Percentiles rank a stretch among this genome's conserved stretches.
phyloP scores from a whole-genome alignment of 2,888 invertebrate species.

The Sminthurinus aureus region DNA sequence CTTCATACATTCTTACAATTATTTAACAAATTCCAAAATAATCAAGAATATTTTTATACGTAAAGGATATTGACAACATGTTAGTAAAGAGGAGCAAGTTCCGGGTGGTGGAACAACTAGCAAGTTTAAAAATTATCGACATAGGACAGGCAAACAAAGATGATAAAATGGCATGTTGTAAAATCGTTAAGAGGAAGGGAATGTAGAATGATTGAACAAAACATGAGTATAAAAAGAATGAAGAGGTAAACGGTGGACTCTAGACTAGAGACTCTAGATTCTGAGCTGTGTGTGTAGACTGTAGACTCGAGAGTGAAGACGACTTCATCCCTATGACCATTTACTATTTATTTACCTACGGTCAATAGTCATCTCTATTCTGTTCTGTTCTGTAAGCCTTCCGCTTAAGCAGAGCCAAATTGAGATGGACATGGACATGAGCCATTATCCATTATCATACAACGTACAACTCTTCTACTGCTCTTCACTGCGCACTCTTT shows the following conservation, averaged over 20 bases:
- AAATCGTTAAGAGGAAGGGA: slow-evolving; percentile 46
- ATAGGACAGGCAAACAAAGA: slow-evolving; percentile 28
- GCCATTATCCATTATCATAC: slow-evolving; percentile 25
- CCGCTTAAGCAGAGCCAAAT: slow-evolving; percentile 24
- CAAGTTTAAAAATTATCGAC: slow-evolving; percentile 10
- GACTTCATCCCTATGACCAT: background rate
- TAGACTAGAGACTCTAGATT: too few relatives aligned
- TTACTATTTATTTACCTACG: background rate
- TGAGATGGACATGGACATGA: slow-evolving; percentile 28
- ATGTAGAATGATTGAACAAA: slow-evolving; percentile 3
- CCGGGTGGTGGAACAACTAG: background rate
- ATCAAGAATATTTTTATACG: too few relatives aligned
- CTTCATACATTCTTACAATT: too few relatives aligned
- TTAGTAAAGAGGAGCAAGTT: background rate
- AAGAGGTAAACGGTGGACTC: slow-evolving; percentile 19
- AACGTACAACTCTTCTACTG: slow-evolving; percentile 7
- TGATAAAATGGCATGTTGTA: slow-evolving; percentile 54
- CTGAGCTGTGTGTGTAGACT: too few relatives aligned
- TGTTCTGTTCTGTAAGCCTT: slow-evolving; percentile 9
- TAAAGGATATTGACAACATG: background rate
- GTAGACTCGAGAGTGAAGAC: background rate
- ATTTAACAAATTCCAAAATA: too few relatives aligned
- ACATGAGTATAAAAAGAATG: slow-evolving; percentile 8
- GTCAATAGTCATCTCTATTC: background rate
- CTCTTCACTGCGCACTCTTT: background rate